Base-by-base conservation (phyloP, 2,888 invertebrate species). In the Melieria omissa region DNA sequence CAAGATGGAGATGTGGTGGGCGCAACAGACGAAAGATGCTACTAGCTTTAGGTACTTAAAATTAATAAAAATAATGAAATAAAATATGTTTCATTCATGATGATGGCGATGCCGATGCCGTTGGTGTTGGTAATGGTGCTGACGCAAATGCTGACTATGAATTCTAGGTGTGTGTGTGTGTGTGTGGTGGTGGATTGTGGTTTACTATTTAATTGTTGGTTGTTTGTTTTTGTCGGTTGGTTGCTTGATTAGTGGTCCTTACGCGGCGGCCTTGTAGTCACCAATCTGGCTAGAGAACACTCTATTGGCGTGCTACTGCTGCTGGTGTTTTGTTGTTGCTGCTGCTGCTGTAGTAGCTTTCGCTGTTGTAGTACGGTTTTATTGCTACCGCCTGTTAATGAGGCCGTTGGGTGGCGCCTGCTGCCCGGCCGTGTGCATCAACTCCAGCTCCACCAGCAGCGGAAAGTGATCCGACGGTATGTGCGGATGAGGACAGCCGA, bases 401-500 rank as follows among this genome's bases (percentile, higher is more conserved):
- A 95, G 89, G 70, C 95, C 95, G 88, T 95, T 95, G 83, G 93
- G 91, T 78, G 89, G 88, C 86, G 89, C 89, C 86, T 89, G 90
- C 82, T 91, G 89, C 83, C 90, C 89, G 85, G 93, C 90, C 81
- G 92, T 92, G 73, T 95, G 94, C 79, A 92, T 92, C 92, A 96
- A 93, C 88, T 97, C 96, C 83, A 97, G 88, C 88, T 97, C 96
- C 74, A 95, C 96, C 83, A 97, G 89, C 76, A 97, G 89, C 66
- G 96, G 95, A 88, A 97, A 96, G 89, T 97, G 97, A 89, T 97
- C 97, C 84, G 97, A 98, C 82, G 97, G 98, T 89, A 99, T 93
- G 87, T 97, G 97, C 71, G 98, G 98, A 89, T 98, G 98, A 12
- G 98, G 98, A 88, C 98, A 98, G 77, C 98, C 99, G 75, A 97